A percentile compares a stretch with the other conserved stretches of the same genome.
phyloP scores from a whole-genome alignment of 2,113 vertebrate genomes.

The Empidonax traillii region DNA sequence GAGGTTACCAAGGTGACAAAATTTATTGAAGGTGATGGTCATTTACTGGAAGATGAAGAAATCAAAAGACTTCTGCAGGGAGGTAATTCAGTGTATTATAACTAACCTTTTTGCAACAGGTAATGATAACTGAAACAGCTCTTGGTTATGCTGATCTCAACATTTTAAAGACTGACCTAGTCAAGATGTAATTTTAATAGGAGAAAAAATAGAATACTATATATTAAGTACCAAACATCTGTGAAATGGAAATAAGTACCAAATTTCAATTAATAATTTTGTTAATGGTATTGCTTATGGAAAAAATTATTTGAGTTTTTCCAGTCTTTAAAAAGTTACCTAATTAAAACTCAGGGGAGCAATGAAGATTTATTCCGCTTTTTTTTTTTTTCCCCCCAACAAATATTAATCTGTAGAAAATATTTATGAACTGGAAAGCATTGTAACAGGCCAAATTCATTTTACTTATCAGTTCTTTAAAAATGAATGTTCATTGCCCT shows the following conservation, averaged over 20 bases:
- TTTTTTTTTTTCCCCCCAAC: neutral
- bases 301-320: neutral
- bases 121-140: constrained; percentile 34
- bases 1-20: constrained; percentile 86
- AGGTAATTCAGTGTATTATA: constrained; percentile 79
- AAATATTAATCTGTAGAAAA: neutral
- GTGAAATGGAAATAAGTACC: neutral
- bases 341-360: constrained; percentile 56
- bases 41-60: constrained; percentile 84
- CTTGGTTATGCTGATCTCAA: neutral
- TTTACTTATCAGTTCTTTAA: neutral
- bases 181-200: neutral
- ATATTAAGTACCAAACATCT: neutral
- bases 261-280: neutral
- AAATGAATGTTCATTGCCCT: constrained; percentile 80
- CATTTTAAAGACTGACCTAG: constrained; percentile 77
- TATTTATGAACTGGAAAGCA: neutral
- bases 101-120: constrained; percentile 74
- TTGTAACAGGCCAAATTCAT: neutral
- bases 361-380: constrained; percentile 76
- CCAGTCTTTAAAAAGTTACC: constrained; percentile 82
- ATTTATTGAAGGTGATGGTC: constrained; percentile 84
- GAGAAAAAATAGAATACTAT: neutral
- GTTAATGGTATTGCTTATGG: neutral
- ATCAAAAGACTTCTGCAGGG: constrained; percentile 85